phyloP scores from a whole-genome alignment of 2,113 vertebrate species.

The Gymnocephalus cernua region DNA sequence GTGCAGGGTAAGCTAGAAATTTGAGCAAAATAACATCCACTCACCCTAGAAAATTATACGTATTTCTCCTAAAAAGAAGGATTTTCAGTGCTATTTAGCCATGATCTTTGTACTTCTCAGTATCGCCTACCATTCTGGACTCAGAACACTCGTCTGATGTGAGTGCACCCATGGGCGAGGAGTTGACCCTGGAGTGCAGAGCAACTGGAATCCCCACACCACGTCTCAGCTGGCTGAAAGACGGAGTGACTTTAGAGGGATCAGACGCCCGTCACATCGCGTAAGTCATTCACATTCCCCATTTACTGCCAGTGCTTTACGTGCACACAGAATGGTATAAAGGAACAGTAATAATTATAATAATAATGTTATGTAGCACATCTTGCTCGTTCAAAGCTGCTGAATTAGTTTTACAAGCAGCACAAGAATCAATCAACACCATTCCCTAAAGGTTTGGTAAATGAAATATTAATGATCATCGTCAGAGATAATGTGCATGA shows the following conservation, averaged over 20 bases:
- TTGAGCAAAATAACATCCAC: background rate
- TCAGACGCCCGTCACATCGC: slow-evolving; percentile 55
- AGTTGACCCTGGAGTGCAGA: slow-evolving; percentile 87
- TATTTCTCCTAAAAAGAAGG: background rate
- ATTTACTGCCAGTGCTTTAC: background rate
- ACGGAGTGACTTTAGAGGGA: slow-evolving; percentile 83
- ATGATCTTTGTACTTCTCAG: slow-evolving; percentile 73
- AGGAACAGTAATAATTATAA: background rate
- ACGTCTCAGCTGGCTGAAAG: slow-evolving; percentile 89
- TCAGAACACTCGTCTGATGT: slow-evolving; percentile 81
- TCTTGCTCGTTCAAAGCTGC: background rate
- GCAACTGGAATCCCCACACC: slow-evolving; percentile 86
- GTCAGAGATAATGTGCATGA: slow-evolving; percentile 19
- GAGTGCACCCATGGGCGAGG: slow-evolving; percentile 81
- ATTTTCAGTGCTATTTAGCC: background rate
- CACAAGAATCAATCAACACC: slow-evolving; percentile 18
- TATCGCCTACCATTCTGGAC: slow-evolving; percentile 86
- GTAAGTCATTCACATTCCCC: slow-evolving; percentile 69
- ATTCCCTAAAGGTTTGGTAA: slow-evolving; percentile 25
- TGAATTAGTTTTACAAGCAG: slow-evolving; percentile 13
- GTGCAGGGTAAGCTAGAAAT: slow-evolving; percentile 84
- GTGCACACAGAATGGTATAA: background rate
- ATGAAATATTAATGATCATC: slow-evolving; percentile 28
- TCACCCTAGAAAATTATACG: background rate
- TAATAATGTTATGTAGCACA: background rate